Conservation (phyloP, 2,888 invertebrate species). For the Caenorhabditis wallacei region DNA sequence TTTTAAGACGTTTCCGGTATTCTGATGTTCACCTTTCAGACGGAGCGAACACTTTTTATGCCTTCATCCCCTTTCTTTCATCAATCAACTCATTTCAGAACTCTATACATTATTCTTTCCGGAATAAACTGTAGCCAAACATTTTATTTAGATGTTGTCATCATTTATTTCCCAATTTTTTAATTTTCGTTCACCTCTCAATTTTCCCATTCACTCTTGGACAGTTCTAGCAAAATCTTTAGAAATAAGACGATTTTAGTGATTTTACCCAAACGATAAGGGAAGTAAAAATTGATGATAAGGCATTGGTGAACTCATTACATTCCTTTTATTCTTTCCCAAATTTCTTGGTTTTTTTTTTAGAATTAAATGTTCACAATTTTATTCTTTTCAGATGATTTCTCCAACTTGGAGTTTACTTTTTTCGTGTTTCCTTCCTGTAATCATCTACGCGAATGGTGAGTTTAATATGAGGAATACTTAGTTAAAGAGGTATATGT, state of each 20-base stretch:
- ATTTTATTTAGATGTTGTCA: not conserved
- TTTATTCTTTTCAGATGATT: slow-evolving; percentile 17
- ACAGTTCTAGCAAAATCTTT: slow-evolving; percentile 35
- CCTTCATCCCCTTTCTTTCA: no score
- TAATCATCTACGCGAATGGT: not conserved
- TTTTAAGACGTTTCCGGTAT: no score
- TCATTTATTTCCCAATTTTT: slow-evolving; percentile 10
- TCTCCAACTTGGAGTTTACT: not conserved
- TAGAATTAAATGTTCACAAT: no score
- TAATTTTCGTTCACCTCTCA: not conserved
- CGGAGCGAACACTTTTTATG: no score
- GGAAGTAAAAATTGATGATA: slow-evolving; percentile 33
- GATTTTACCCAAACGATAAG: slow-evolving; percentile 43
- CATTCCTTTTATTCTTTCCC: slow-evolving; percentile 14
- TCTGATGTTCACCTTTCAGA: no score
- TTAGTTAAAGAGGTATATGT: not conserved
- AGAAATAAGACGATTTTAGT: slow-evolving; percentile 33
- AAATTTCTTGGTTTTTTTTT: slow-evolving; percentile 10
- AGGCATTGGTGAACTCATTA: slow-evolving; percentile 31
- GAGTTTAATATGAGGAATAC: not conserved
- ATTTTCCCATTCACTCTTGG: not conserved
- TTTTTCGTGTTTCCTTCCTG: not conserved
- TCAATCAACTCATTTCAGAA: no score
- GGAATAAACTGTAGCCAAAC: not conserved
- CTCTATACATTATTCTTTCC: no score